phyloP scores from a whole-genome alignment of 2,113 vertebrate genomes.

The Nymphicus hollandicus region DNA sequence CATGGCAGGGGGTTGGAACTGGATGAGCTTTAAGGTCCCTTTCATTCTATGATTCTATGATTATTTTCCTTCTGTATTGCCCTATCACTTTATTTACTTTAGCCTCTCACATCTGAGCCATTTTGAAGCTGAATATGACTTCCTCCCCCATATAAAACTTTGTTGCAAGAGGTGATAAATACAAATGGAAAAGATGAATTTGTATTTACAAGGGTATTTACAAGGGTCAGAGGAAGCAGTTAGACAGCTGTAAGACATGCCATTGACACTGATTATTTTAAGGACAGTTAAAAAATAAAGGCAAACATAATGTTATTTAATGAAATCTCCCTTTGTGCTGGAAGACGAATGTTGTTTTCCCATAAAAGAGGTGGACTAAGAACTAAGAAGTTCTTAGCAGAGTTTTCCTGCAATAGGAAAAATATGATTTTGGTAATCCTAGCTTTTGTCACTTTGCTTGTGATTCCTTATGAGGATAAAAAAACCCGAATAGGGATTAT shows the following conservation, averaged over 20 bases:
- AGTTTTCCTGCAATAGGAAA: not conserved
- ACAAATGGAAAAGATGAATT: not conserved
- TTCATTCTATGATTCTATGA: not conserved
- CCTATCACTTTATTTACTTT: not conserved
- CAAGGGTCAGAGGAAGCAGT: not conserved
- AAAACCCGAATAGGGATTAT: not conserved
- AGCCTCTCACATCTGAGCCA: not conserved
- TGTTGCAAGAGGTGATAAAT: not conserved
- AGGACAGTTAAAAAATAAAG: not conserved
- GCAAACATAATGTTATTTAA: not conserved
- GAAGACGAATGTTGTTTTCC: not conserved
- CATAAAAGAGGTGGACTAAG: not conserved
- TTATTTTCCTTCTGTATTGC: not conserved
- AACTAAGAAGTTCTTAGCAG: not conserved
- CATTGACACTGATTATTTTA: fast-evolving
- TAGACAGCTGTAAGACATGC: not conserved
- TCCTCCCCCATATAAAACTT: not conserved
- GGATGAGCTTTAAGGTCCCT: not conserved
- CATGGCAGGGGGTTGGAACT: not conserved
- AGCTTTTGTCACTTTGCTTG: not conserved
- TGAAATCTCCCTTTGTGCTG: fast-evolving
- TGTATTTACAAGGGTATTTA: not conserved
- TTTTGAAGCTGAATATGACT: not conserved
- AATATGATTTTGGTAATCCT: not conserved
- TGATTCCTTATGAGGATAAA: not conserved